Percentiles rank a stretch among this genome's conserved stretches.
Evolutionary conservation across 2,113 vertebrate species (phyloP).

Genomic region (Leucosticte australis): DNA sequence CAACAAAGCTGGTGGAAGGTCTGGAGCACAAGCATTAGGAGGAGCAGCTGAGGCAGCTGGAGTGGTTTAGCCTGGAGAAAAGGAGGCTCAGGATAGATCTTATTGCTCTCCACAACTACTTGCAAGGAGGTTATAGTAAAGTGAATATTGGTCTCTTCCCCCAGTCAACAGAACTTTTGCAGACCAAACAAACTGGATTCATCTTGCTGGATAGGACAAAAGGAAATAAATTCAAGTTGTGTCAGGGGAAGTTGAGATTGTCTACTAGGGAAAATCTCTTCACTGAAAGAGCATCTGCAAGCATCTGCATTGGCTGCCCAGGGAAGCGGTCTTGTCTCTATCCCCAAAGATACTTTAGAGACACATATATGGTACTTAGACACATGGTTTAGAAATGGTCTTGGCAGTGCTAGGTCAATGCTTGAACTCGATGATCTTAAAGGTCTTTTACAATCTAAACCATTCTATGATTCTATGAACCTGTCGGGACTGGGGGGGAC

Average conservation of each 20-base stretch:
- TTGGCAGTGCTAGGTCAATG: not conserved
- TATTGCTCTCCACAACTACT: too few relatives aligned
- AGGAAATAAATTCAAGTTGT: not conserved
- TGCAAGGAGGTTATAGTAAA: not conserved
- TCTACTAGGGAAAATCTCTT: not conserved
- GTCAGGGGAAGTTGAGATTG: not conserved
- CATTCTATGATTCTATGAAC: not conserved
- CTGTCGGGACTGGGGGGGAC: rapidly evolving
- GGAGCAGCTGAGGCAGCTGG: not conserved
- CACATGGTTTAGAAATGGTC: not conserved
- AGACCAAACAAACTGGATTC: not conserved
- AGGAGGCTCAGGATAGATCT: not conserved
- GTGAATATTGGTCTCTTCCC: rapidly evolving
- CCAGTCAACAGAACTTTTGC: not conserved
- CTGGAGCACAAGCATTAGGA: not conserved
- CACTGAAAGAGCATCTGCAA: not conserved
- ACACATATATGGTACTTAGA: not conserved
- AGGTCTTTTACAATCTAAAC: not conserved
- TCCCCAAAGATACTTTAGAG: not conserved
- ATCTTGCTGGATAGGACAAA: not conserved
- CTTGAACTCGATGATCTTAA: not conserved
- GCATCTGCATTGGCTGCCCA: not conserved
- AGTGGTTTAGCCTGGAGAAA: not conserved
- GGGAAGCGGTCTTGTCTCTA: rapidly evolving
- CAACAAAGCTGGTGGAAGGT: not conserved